Evolutionary conservation across 2,113 vertebrate species (phyloP), one percentile per base, ranked within the genome.

Genomic region (Crotalus tigris): DNA sequence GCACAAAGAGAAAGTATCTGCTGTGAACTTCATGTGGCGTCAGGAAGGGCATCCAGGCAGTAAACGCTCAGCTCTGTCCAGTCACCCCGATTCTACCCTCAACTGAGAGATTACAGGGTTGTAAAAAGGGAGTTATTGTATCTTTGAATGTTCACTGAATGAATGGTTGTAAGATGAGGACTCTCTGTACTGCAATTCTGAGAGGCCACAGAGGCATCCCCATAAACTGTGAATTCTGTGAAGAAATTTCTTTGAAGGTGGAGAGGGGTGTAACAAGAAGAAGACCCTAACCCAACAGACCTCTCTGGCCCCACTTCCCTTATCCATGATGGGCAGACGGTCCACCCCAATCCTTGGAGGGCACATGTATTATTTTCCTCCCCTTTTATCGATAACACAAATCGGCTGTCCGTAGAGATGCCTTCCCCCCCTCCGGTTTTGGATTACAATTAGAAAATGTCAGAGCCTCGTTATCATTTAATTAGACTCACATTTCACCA

Each of bases 391-490:
- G 92, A 95, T 95, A 93, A 92, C 91, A 94, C 90, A 88, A 93
- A 97, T 97, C 93, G 7, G 7, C 0, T 94, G 95, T 96, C 94
- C 95, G 94, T 95, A 96, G 95, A 0, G 94, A 96, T 95, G 93
- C 96, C 90, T 95, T 33, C 29, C 92, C 92, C 39, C 39, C 39
- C 39, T 39, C 39, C 0, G 90, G 97, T 89, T 51, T 97, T 95
- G 96, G 96, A 96, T 97, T 97, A 97, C 96, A 90, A 97, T 97
- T 97, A 96, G 94, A 97, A 97, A 97, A 97, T 95, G 96, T 97
- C 97, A 96, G 96, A 97, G 95, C 96, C 96, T 97, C 97, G 96
- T 97, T 97, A 97, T 97, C 97, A 97, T 97, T 96, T 96, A 96
- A 97, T 97, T 97, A 97, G 97, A 96, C 92, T 97, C 97, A 95